Evolutionary conservation across 1,140 invertebrate genomes (phyloP).

Genomic region (Meloidogyne floridensis): DNA sequence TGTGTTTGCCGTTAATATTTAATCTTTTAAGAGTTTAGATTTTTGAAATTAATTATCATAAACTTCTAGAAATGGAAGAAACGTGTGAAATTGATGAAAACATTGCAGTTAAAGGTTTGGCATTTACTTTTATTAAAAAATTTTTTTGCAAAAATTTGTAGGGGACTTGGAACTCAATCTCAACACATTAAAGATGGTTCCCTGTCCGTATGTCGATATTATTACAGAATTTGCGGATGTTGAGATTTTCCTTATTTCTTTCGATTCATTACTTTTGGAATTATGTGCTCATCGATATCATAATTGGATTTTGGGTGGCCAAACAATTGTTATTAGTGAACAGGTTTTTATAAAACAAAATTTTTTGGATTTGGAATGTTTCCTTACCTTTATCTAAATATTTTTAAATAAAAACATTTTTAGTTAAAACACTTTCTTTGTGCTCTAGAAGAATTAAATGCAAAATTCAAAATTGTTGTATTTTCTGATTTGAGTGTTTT

Average conservation of each 20-base stretch:
- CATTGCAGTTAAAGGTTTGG: conserved; percentile 15
- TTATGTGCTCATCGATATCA: conserved; percentile 61
- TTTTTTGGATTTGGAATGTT: background rate
- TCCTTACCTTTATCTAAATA: background rate
- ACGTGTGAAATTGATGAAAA: conserved; percentile 16
- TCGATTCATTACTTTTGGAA: conserved; percentile 60
- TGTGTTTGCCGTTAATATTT: background rate
- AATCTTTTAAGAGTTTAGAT: background rate
- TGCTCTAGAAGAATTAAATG: conserved; percentile 55
- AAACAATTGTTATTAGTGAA: conserved; percentile 58
- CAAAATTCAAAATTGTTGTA: conserved; percentile 62
- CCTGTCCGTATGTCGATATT: conserved; percentile 55
- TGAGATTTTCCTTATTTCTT: conserved; percentile 63
- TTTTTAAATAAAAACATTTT: conserved; percentile 7
- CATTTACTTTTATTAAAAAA: background rate
- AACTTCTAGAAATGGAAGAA: conserved; percentile 23
- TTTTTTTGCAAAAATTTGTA: background rate
- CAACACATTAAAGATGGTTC: conserved; percentile 39
- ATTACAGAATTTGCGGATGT: conserved; percentile 65
- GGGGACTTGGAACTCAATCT: conserved; percentile 27
- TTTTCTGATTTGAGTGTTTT: conserved; percentile 54
- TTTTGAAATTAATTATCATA: background rate
- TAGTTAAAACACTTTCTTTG: conserved; percentile 54
- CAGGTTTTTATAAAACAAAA: conserved; percentile 45
- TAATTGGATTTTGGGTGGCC: conserved; percentile 63